phyloP scores from a whole-genome alignment of 2,888 invertebrate genomes.

The Pachycephus smyrnensis region DNA sequence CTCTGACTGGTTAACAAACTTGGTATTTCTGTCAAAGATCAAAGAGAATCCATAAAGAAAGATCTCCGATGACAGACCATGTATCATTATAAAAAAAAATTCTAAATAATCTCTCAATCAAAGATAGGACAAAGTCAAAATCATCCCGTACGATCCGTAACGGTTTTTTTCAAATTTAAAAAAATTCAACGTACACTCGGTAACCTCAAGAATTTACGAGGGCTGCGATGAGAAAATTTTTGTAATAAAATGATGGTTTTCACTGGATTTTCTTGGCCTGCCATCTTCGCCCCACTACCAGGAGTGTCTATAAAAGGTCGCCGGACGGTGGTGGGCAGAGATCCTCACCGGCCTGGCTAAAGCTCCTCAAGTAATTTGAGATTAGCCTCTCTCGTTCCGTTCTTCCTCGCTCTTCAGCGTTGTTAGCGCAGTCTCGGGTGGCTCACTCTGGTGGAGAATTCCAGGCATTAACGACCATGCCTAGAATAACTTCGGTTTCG shows the following conservation, averaged over 20 bases:
- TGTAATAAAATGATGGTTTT: constrained; percentile 37
- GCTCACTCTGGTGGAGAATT: constrained; percentile 60
- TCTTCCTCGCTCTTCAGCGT: constrained; percentile 31
- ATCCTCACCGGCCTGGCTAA: constrained; percentile 51
- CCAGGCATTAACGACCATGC: constrained; percentile 43
- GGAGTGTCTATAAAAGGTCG: constrained; percentile 66
- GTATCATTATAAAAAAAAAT: too few species aligned
- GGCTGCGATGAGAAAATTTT: neutral
- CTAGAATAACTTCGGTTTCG: constrained; percentile 45
- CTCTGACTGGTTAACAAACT: too few species aligned
- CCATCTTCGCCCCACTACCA: constrained; percentile 56
- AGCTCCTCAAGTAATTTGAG: constrained; percentile 66
- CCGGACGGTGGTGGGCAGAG: constrained; percentile 59
- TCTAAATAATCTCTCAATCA: too few species aligned
- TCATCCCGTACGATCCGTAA: too few species aligned
- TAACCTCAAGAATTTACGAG: too few species aligned
- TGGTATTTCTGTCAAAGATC: too few species aligned
- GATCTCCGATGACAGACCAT: too few species aligned
- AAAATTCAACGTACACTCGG: too few species aligned
- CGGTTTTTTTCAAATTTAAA: too few species aligned
- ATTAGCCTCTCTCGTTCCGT: constrained; percentile 56
- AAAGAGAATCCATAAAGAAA: too few species aligned
- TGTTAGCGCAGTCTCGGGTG: constrained; percentile 31
- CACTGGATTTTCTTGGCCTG: constrained; percentile 51
- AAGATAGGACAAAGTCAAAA: too few species aligned